Conservation (phyloP, 2,797 vertebrate genomes). For the Tangara arthus region DNA sequence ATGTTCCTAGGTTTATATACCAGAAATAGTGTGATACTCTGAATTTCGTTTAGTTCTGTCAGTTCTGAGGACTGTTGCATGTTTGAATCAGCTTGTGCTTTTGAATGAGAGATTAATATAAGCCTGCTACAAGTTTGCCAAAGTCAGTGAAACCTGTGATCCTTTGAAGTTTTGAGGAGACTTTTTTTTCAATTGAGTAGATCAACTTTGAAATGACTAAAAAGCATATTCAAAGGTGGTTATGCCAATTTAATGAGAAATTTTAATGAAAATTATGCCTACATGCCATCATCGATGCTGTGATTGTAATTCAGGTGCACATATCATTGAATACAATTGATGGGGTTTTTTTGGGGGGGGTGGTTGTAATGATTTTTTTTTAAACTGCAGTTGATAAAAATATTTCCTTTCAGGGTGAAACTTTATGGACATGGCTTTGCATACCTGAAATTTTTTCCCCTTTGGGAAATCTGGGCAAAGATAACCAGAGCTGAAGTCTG, state of each 20-base stretch:
- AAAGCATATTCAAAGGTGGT: background rate
- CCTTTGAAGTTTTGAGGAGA: background rate
- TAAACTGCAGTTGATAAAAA: background rate
- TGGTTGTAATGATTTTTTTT: background rate
- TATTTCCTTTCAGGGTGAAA: background rate
- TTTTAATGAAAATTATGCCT: background rate
- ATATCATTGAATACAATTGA: background rate
- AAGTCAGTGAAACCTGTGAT: background rate
- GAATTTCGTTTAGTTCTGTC: background rate
- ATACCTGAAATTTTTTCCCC: background rate
- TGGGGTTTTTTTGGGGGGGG: fast-evolving
- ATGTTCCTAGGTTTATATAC: background rate
- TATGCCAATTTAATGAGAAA: background rate
- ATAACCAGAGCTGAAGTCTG: background rate
- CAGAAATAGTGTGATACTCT: background rate
- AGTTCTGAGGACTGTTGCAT: background rate
- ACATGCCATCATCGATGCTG: fast-evolving
- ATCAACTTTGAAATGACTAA: background rate
- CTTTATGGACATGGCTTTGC: background rate
- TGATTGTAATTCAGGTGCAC: fast-evolving
- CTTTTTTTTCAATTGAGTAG: background rate
- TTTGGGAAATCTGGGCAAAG: background rate
- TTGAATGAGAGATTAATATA: background rate
- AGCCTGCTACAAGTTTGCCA: background rate
- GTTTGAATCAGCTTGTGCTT: background rate